Conservation (phyloP, 2,797 vertebrate species). For the Acanthopagrus latus region DNA sequence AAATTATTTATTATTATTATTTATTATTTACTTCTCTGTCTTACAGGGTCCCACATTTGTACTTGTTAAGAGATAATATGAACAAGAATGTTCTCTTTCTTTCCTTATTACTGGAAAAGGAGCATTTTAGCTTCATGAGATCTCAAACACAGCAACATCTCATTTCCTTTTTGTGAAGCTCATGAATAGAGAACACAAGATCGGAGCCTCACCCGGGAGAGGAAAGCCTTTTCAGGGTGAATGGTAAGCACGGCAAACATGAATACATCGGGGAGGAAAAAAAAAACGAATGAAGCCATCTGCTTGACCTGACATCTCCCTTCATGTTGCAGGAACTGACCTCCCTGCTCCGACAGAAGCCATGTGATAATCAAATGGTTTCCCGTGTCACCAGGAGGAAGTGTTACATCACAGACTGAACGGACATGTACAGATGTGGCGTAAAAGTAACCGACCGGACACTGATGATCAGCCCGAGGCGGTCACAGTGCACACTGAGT, state of each 20-base stretch:
- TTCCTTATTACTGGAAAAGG: background rate
- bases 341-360: constrained; percentile 47
- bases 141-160: constrained; percentile 8
- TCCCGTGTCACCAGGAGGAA: constrained; percentile 53
- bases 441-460: constrained; percentile 53
- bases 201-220: background rate
- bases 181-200: constrained; percentile 9
- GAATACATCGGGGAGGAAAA: background rate
- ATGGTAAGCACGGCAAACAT: constrained; percentile 17
- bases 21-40: background rate
- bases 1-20: background rate
- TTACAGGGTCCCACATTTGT: background rate
- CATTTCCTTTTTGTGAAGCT: constrained; percentile 4
- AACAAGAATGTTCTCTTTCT: background rate
- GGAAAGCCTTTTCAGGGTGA: constrained; percentile 27
- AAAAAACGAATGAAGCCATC: constrained; percentile 41
- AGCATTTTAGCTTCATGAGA: constrained; percentile 12
- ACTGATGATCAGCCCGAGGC: constrained; percentile 50
- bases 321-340: constrained; percentile 22
- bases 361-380: constrained; percentile 57
- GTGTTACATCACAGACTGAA: constrained; percentile 70
- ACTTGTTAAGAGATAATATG: background rate
- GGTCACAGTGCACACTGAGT: constrained; percentile 37
- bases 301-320: constrained; percentile 48
- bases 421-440: constrained; percentile 63